Evolutionary conservation across 2,797 vertebrate genomes (phyloP), one percentile per base, ranked within the genome.

Genomic region (Neosilurus mollespiculum): DNA sequence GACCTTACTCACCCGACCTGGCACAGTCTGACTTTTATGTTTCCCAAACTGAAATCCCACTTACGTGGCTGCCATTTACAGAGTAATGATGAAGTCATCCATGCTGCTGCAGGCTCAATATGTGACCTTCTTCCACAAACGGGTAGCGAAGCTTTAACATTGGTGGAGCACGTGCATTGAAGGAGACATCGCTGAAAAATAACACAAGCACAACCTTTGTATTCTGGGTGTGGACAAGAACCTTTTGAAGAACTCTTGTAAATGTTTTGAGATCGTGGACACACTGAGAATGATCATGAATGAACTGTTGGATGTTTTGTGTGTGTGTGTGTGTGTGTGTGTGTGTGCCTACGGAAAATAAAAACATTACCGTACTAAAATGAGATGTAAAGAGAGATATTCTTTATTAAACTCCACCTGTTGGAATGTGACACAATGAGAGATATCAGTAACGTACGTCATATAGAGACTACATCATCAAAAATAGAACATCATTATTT

Each of bases 391-490:
- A 18, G 43, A 83, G 43, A 83, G 66, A 78, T 75, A 43, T 8
- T 69, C 59, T 84, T 85, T 84, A 86, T 85, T 87, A 61, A 65
- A 56, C 37, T 70, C 37, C 24, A 83, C 58, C 65, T 80, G 76
- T 78, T 49, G 67, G 24, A 83, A 83, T 9, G 5, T 64, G 22
- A 80, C 67, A 82, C 80, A 67, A 49, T 72, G 53, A 73, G 26
- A 66, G n/a, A 81, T n/a, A 80, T 43, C 56, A 86, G 43, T 79
- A 65, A 79, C 24, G 0, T 53, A 14, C 26, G n/a, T 14, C 12
- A 66, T 65, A 49, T 62, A 16, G 15, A 79, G n/a, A 65, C 3
- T 4, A 54, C 73, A 73, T 67, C 37, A 70, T n/a, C 34, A 54
- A 71, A 76, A 81, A 37, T 37, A 78, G 37, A 78, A 64, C 59